These are phyloP conservation scores for Eurystomus glaucurus DNA, from an alignment of 2,797 vertebrate genomes.

Conservation along the genomic window DNA sequence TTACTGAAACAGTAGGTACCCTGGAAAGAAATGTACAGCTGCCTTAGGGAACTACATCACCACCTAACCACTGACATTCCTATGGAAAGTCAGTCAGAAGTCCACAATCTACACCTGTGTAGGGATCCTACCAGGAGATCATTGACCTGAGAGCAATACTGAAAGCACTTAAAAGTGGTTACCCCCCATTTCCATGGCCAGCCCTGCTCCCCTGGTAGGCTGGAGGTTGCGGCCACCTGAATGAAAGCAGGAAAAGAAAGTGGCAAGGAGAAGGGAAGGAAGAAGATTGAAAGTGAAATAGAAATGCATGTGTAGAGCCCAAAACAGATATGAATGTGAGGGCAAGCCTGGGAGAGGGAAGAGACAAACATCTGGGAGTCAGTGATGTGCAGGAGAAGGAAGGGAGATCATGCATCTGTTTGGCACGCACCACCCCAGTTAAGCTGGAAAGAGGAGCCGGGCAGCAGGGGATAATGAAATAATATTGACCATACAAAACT, in stretches of 20 bases:
- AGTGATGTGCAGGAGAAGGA: background rate
- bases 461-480: background rate
- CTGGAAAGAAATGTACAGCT: background rate
- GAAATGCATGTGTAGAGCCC: background rate
- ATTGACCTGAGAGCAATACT: background rate
- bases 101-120: background rate
- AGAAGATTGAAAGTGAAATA: background rate
- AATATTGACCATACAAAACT: background rate
- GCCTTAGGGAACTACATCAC: background rate
- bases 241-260: background rate
- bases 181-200: background rate
- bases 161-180: background rate
- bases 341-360: slow-evolving; percentile 75
- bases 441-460: background rate
- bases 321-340: slow-evolving; percentile 55
- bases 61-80: background rate
- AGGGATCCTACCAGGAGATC: background rate
- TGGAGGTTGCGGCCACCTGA: background rate
- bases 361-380: background rate
- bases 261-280: background rate
- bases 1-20: background rate
- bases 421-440: background rate
- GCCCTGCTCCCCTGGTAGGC: background rate
- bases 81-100: background rate
- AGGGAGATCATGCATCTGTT: background rate